phyloP scores from a whole-genome alignment of 2,113 vertebrate species.

The Orycteropus afer region DNA sequence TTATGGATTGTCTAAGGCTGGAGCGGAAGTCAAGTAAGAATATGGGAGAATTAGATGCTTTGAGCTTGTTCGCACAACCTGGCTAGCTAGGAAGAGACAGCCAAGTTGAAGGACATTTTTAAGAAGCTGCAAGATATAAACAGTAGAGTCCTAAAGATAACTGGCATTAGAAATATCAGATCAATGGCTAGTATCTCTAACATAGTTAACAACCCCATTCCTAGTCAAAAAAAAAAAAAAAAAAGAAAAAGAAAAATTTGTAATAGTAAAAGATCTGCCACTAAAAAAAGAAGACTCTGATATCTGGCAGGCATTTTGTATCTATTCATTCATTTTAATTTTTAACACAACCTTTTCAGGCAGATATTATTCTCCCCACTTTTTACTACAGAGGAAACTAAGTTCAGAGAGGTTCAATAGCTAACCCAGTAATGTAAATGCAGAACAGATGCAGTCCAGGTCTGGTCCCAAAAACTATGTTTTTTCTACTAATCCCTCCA shows the following conservation, averaged over 20 bases:
- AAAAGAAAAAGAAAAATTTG: not conserved
- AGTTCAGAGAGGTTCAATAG: not conserved
- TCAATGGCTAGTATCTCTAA: not conserved
- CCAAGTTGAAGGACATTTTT: not conserved
- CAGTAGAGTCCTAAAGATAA: not conserved
- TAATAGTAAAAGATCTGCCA: not conserved
- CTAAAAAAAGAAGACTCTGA: not conserved
- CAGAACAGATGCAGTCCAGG: not conserved
- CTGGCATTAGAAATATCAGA: not conserved
- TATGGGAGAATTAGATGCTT: not conserved
- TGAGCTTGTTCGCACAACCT: not conserved
- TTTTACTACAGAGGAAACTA: not conserved
- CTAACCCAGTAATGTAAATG: too few relatives aligned
- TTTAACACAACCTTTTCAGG: not conserved
- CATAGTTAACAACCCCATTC: not conserved
- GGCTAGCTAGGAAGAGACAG: not conserved
- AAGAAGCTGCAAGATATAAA: not conserved
- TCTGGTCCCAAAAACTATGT: too few relatives aligned
- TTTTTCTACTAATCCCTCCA: not conserved
- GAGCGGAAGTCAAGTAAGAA: not conserved
- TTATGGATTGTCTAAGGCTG: not conserved
- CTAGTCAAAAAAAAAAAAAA: not conserved
- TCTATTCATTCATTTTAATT: not conserved
- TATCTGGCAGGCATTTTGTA: not conserved
- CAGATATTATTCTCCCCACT: not conserved